Conservation (phyloP, 2,113 vertebrate species). For the Miniopterus natalensis region DNA sequence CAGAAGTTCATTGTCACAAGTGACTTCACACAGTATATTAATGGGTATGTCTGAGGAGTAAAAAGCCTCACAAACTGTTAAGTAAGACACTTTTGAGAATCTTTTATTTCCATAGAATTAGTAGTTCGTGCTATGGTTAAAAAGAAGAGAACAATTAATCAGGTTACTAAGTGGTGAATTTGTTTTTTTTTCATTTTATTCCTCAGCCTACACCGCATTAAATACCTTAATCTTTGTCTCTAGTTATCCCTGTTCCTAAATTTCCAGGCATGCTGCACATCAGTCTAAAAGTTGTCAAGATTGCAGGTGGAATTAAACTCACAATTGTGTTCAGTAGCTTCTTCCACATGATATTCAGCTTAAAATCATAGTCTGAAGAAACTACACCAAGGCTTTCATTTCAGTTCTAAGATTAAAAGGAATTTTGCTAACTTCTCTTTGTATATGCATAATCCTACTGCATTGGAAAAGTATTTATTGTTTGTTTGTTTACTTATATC, state of each 20-base stretch:
- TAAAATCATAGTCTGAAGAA: neutral
- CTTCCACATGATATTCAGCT: neutral
- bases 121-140: neutral
- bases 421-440: neutral
- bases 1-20: neutral
- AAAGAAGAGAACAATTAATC: neutral
- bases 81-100: neutral
- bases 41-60: neutral
- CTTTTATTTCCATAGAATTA: neutral
- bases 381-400: neutral
- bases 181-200: neutral
- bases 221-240: neutral
- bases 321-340: neutral
- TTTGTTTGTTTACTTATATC: neutral
- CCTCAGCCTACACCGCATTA: neutral
- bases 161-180: neutral
- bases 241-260: neutral
- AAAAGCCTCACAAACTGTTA: neutral
- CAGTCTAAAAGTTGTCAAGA: neutral
- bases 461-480: neutral
- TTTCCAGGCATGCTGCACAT: neutral
- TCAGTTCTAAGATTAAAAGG: neutral
- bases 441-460: neutral
- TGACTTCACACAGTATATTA: slow-evolving; percentile 22
- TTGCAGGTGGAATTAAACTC: neutral